Evolutionary conservation across 2,797 vertebrate genomes (phyloP).

Genomic region (Hydrocynus forskahlii): DNA sequence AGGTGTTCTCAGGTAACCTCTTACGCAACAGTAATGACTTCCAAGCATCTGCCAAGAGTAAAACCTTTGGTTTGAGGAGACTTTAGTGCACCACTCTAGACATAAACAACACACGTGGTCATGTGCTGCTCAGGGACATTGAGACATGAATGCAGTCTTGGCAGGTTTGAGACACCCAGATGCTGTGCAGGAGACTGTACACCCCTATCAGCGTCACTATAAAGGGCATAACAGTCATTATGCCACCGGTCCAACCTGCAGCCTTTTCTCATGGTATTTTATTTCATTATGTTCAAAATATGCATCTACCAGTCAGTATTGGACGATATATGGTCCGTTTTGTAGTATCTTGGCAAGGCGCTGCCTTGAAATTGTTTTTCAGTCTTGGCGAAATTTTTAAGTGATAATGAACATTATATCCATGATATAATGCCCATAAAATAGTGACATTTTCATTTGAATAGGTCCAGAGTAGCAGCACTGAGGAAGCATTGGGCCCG

Average conservation of each 20-base stretch:
- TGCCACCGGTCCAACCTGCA: background rate
- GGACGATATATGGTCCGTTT: no score
- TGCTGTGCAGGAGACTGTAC: background rate
- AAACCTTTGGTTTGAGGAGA: background rate
- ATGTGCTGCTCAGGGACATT: slow-evolving; percentile 8
- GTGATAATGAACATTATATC: no score
- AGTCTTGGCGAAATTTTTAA: no score
- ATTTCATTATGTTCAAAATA: background rate
- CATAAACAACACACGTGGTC: background rate
- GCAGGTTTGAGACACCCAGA: slow-evolving; percentile 29
- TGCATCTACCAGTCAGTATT: background rate
- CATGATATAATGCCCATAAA: no score
- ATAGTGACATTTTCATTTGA: no score
- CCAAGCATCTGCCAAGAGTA: slow-evolving; percentile 5
- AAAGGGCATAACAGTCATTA: background rate
- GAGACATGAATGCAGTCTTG: background rate
- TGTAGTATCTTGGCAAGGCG: no score
- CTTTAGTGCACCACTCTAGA: background rate
- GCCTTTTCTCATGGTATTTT: background rate
- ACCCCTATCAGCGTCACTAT: background rate
- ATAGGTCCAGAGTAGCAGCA: background rate
- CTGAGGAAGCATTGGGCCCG: background rate
- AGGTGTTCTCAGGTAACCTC: background rate
- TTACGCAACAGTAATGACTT: slow-evolving; percentile 13
- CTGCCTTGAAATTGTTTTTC: no score